Base-by-base conservation (phyloP, 2,888 invertebrate species). In the Tanaodytes sp. region DNA sequence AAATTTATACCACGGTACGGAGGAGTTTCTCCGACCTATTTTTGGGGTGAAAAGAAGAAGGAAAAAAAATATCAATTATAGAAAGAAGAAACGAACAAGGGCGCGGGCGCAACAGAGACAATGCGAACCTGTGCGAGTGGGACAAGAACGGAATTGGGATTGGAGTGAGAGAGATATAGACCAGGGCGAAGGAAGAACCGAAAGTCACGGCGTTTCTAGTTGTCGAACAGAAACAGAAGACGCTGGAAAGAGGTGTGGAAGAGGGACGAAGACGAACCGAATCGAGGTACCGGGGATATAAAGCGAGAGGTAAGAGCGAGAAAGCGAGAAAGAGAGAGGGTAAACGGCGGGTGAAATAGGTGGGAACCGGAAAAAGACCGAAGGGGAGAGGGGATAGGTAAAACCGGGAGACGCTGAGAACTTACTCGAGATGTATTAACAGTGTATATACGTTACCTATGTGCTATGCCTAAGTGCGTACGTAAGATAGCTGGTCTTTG, bases 381-480 rank as follows among this genome's bases (percentile, higher is more conserved):
- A n/a, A n/a, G n/a, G 39, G 16, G 39, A 9, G 39, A 9, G 18
- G 2, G 39, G 33, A 23, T 40, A 40, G 52, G 37, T 30, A 46
- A n/a, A 40, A 36, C 31, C 49, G 57, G 63, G 43, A 48, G 46
- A 68, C 55, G 57, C n/a, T 37, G 45, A 19, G 48, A 45, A 45
- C 30, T 27, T 3, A 15, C 30, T 45, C 30, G 45, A 12, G 1
- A n/a, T 19, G 20, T 20, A 20, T 42, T 20, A 42, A 42, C 2
- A 11, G 65, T 57, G 70, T 66, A 69, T 49, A 64, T 64, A 57
- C 55, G 61, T 45, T 43, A 45, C 48, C 58, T 61, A 71, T 71
- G 62, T 58, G 65, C 71, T 51, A 52, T 58, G 71, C 55, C 71
- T 63, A 67, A 71, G 71, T 71, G 66, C 66, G 62, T 59, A 67